Percentiles rank a stretch among this genome's conserved stretches.
Conservation (phyloP, 2,113 vertebrate species). For the Takifugu flavidus region DNA sequence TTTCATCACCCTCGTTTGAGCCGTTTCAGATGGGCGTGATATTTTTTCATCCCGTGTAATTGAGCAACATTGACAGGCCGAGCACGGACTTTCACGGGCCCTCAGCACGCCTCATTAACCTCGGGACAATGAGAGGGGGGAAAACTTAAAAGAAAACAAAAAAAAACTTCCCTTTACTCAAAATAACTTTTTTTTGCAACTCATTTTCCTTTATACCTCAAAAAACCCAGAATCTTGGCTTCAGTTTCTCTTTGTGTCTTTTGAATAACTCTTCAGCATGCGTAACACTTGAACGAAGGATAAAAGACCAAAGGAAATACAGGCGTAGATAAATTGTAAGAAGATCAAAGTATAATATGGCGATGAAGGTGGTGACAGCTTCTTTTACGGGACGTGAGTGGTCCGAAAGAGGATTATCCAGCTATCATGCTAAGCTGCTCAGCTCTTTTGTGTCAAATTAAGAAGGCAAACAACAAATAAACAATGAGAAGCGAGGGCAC, state of each 20-base stretch:
- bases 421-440: conserved; percentile 48
- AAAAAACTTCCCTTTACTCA: neutral
- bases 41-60: conserved; percentile 32
- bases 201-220: neutral
- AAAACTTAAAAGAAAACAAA: neutral
- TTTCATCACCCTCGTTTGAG: conserved; percentile 7
- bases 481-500: conserved; percentile 26
- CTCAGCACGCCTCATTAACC: conserved; percentile 24
- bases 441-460: conserved; percentile 44
- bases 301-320: neutral
- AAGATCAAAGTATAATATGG: conserved; percentile 18
- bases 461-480: conserved; percentile 51
- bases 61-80: conserved; percentile 33
- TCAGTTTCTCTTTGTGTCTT: neutral
- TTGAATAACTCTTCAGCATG: neutral
- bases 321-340: neutral
- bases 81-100: conserved; percentile 32
- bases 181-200: conserved; percentile 4
- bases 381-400: conserved; percentile 36
- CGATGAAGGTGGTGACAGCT: conserved; percentile 30
- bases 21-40: conserved; percentile 28
- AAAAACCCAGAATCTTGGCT: neutral
- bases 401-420: conserved; percentile 58
- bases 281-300: neutral
- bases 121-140: conserved; percentile 25